Evolutionary conservation across 2,113 vertebrate species (phyloP).

Genomic region (Lophotis ruficrista): DNA sequence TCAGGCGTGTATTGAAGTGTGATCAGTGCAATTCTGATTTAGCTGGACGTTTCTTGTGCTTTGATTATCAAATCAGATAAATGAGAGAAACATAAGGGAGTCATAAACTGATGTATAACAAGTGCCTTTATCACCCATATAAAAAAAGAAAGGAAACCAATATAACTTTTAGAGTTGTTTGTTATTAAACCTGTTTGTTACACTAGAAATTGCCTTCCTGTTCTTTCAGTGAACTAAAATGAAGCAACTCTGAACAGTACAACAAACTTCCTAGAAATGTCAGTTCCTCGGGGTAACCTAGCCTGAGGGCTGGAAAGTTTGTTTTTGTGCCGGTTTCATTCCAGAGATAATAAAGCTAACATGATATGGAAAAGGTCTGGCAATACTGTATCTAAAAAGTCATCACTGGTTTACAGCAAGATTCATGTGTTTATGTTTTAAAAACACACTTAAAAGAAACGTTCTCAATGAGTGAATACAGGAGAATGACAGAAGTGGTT

Average conservation of each 20-base stretch:
- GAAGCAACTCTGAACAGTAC: not conserved
- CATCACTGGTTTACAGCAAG: not conserved
- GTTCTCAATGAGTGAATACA: not conserved
- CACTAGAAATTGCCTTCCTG: not conserved
- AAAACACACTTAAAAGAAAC: not conserved
- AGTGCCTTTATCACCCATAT: not conserved
- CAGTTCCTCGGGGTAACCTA: not conserved
- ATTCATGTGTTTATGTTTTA: not conserved
- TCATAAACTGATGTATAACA: not conserved
- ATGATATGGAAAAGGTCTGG: not conserved
- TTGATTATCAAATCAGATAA: not conserved
- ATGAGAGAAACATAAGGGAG: not conserved
- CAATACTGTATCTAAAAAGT: not conserved
- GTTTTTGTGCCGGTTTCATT: not conserved
- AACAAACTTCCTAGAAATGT: not conserved
- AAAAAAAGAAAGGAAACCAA: not conserved
- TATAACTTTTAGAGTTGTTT: not conserved
- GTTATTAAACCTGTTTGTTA: not conserved
- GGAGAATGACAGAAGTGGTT: not conserved
- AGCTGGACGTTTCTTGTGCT: not conserved
- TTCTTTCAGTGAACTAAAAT: not conserved
- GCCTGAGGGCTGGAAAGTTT: not conserved
- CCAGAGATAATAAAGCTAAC: not conserved
- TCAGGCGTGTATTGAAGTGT: not conserved
- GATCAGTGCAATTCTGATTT: not conserved